Conservation (phyloP, 1,140 invertebrate species). For the Megalopta genalis region DNA sequence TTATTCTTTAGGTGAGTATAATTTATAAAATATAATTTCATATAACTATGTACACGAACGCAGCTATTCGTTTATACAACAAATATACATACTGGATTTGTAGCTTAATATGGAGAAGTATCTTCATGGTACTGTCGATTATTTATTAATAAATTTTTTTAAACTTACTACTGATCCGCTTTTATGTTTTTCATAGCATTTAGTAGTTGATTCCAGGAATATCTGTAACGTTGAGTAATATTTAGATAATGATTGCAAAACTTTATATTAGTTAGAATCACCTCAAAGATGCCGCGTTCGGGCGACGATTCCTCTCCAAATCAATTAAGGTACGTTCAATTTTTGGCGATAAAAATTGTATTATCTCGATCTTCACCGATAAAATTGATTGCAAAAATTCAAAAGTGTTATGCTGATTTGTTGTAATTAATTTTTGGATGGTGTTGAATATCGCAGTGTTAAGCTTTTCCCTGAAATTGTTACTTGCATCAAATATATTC, state of each 20-base stretch:
- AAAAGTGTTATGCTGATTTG: conserved; percentile 65
- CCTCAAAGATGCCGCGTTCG: conserved; percentile 70
- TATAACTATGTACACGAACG: conserved; percentile 29
- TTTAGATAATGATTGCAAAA: conserved; percentile 1
- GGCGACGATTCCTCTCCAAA: conserved; percentile 60
- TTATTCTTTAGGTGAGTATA: conserved; percentile 29
- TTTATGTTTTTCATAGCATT: conserved; percentile 30
- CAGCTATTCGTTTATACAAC: conserved; percentile 19
- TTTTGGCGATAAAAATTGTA: conserved; percentile 55
- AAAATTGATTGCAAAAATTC: conserved; percentile 64
- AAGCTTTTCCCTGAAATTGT: conserved; percentile 69
- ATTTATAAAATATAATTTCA: conserved; percentile 44
- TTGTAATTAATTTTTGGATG: conserved; percentile 59
- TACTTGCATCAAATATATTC: conserved; percentile 24
- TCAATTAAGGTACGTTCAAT: conserved; percentile 66
- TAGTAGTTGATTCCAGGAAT: conserved; percentile 59
- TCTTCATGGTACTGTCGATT: conserved; percentile 39
- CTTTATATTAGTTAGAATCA: conserved; percentile 38
- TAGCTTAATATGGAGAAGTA: conserved; percentile 39
- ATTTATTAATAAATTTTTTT: conserved; percentile 49
- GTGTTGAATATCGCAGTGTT: conserved; percentile 47
- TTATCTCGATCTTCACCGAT: conserved; percentile 55
- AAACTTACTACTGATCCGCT: conserved; percentile 43
- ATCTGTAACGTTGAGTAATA: conserved; percentile 55
- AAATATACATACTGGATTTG: conserved; percentile 17